Evolutionary conservation across 30 jellyfish, hydroid and myxozoan species (phyloP).

Genomic region (Mastigias papua): DNA sequence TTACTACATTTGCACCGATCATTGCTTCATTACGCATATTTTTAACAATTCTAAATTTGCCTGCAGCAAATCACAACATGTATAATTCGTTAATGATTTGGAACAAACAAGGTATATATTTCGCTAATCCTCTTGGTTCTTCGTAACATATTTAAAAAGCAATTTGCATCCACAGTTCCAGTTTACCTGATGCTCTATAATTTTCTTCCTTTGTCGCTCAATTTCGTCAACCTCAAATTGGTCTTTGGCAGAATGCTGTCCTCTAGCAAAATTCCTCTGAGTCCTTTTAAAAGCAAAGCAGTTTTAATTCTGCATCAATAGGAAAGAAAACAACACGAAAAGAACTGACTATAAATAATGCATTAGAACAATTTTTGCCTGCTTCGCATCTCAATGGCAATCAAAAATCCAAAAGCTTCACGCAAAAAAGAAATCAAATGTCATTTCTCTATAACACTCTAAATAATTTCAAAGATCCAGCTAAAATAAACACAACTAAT

Average conservation of each 20-base stretch:
- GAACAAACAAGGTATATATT: no score
- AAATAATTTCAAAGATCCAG: no score
- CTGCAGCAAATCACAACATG: no score
- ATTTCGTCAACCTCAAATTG: slow-evolving; percentile 64
- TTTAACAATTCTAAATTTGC: no score
- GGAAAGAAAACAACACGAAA: neutral
- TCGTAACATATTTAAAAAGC: no score
- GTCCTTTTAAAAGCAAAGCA: slow-evolving; percentile 4
- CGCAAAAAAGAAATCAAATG: neutral
- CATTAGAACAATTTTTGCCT: neutral
- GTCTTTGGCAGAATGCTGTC: slow-evolving; percentile 47
- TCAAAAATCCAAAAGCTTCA: neutral
- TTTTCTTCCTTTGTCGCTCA: slow-evolving; percentile 52
- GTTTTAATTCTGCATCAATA: neutral
- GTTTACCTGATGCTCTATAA: slow-evolving; percentile 70
- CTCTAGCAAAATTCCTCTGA: slow-evolving; percentile 31
- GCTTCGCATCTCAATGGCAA: no score
- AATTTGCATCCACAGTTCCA: no score
- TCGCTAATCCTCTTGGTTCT: no score
- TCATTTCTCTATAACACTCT: neutral
- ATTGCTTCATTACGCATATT: no score
- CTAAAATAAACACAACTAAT: no score
- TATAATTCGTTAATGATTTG: no score
- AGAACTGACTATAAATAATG: neutral
- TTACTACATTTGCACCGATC: no score